These are phyloP conservation scores for Orthosia cruda DNA, from an alignment of 2,888 invertebrate genomes.

Conservation along the genomic window DNA sequence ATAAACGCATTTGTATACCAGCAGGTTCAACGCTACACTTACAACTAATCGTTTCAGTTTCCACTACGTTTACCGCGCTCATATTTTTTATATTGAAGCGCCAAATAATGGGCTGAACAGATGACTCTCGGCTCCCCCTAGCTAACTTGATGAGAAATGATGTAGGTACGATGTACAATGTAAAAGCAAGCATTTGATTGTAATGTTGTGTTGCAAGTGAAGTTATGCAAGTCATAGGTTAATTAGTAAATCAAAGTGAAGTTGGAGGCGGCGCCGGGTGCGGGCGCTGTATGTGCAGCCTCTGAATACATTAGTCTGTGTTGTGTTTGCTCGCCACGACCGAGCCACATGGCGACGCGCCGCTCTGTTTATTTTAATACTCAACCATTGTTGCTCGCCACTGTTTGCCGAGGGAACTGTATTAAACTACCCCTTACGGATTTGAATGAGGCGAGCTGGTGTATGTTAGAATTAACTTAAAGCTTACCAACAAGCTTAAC, in stretches of 20 bases:
- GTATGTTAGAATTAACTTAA: constrained; percentile 68
- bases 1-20: constrained; percentile 36
- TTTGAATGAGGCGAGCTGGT: constrained; percentile 75
- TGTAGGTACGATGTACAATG: constrained; percentile 43
- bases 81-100: constrained; percentile 76
- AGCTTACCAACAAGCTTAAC: constrained; percentile 36
- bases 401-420: constrained; percentile 87
- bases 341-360: constrained; percentile 89
- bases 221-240: constrained; percentile 69
- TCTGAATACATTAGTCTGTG: constrained; percentile 88
- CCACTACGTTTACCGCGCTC: constrained; percentile 74
- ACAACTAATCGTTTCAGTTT: constrained; percentile 74
- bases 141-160: constrained; percentile 79
- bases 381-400: constrained; percentile 88
- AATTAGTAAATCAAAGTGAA: constrained; percentile 80
- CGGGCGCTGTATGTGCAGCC: constrained; percentile 75
- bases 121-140: constrained; percentile 75
- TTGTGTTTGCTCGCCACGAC: constrained; percentile 84
- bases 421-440: constrained; percentile 86
- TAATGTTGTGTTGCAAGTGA: constrained; percentile 60
- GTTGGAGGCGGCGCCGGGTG: constrained; percentile 68
- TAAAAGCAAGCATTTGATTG: constrained; percentile 61
- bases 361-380: constrained; percentile 91
- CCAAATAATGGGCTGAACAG: constrained; percentile 76
- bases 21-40: constrained; percentile 58